Evolutionary conservation across 2,113 vertebrate genomes (phyloP).

Genomic region (Myotis yumanensis): DNA sequence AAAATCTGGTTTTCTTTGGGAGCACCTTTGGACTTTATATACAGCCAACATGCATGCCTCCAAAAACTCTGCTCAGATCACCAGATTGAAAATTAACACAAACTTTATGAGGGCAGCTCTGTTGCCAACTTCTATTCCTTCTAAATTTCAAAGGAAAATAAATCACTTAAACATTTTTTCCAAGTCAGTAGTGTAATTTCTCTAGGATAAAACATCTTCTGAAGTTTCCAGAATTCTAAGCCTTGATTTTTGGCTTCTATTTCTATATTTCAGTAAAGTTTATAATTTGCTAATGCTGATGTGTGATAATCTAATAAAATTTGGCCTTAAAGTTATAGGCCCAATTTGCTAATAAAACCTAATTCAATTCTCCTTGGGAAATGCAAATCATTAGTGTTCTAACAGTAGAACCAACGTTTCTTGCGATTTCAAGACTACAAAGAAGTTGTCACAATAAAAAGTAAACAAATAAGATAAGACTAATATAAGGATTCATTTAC

Average conservation of each 20-base stretch:
- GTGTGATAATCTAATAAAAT: slow-evolving; percentile 88
- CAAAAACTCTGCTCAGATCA: neutral
- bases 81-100: neutral
- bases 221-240: slow-evolving; percentile 67
- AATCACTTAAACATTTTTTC: slow-evolving; percentile 47
- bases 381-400: slow-evolving; percentile 81
- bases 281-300: slow-evolving; percentile 87
- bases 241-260: slow-evolving; percentile 72
- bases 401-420: slow-evolving; percentile 65
- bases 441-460: slow-evolving; percentile 3
- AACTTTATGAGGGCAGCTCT: neutral
- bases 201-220: slow-evolving; percentile 59
- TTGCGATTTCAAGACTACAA: slow-evolving; percentile 59
- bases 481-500: neutral
- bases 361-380: slow-evolving; percentile 84
- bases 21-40: slow-evolving; percentile 12
- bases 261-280: slow-evolving; percentile 82
- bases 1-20: slow-evolving; percentile 36
- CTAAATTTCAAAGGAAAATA: slow-evolving; percentile 54
- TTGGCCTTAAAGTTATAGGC: slow-evolving; percentile 82
- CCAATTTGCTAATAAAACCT: slow-evolving; percentile 87
- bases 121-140: slow-evolving; percentile 6
- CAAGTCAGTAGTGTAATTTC: slow-evolving; percentile 56
- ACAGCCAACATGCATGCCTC: neutral
- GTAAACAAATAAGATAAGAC: slow-evolving; percentile 37